Base-by-base conservation (phyloP, 2,797 vertebrate genomes). In the Labroides dimidiatus region DNA sequence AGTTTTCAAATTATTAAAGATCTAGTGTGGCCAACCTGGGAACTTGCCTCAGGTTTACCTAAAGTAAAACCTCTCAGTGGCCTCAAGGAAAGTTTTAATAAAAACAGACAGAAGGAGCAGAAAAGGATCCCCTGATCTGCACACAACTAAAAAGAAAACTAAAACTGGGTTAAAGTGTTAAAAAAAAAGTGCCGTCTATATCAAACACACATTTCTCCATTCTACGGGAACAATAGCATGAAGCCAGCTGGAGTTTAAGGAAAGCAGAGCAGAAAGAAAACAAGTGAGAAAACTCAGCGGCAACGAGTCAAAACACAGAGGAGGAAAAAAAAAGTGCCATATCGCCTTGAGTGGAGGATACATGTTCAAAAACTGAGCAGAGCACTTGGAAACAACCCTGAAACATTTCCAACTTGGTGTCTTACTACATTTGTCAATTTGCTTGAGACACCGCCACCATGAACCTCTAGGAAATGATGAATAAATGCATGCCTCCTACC, bases 391-490 rank as follows among this genome's bases (percentile, higher is more conserved):
- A 80, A 70, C 57, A 72, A 53, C 8, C 51, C 47, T 52, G 45
- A 69, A 73, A 65, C 49, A 78, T 49, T 64, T 69, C 45, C 56
- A 80, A 59, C 52, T 47, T 21, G 66, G 33, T 33, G 62, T 37
- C 50, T 4, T 44, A 75, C 64, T 49, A 10, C 39, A 69, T 72
- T 75, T 73, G 64, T 59, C 73, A n/a, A 55, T 69, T 71, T 71
- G 50, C 52, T 75, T 13, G 19, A 55, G 48, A 68, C 50, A 21
- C 21, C 49, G n/a, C 36, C 69, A 50, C 52, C 53, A 64, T 4
- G 54, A 72, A 84, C 64, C 79, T 85, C 49, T 5, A 72, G 80
- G 77, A 88, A 70, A 72, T 45, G 39, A 77, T 85, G 65, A 85
- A 85, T 85, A 78, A 72, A 91, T 85, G 24, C 63, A 60, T 41